Percentiles rank a stretch among this genome's conserved stretches.
These are phyloP conservation scores for Columba guinea DNA, from an alignment of 2,797 vertebrate species.

Conservation along the genomic window DNA sequence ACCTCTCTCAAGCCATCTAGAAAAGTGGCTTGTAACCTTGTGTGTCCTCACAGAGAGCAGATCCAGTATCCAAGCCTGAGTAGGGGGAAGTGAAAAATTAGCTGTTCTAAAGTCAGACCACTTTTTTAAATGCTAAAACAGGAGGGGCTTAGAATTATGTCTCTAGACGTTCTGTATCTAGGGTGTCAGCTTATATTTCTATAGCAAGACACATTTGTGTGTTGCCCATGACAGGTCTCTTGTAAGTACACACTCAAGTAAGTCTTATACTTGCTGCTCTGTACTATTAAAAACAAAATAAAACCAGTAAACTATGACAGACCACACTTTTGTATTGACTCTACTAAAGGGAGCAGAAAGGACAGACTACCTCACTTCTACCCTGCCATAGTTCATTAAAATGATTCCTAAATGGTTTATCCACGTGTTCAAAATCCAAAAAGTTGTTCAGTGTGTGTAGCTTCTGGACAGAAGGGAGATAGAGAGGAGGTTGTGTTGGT, in stretches of 20 bases:
- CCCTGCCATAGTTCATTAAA: not conserved
- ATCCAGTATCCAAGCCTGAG: not conserved
- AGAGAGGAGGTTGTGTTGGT: fast-evolving
- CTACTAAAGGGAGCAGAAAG: not conserved
- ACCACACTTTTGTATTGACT: not conserved
- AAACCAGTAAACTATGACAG: not conserved
- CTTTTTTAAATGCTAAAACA: not conserved
- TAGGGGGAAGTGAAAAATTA: not conserved
- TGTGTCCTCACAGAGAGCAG: not conserved
- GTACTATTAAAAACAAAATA: not conserved
- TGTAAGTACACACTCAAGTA: not conserved
- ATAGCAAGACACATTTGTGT: not conserved
- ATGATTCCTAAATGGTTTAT: not conserved
- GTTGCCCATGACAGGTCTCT: not conserved
- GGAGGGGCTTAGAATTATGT: not conserved
- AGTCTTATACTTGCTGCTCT: not conserved
- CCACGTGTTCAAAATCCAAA: not conserved
- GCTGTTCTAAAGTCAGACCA: not conserved
- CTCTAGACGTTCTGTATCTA: not conserved
- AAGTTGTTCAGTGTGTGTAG: fast-evolving
- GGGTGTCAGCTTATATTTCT: not conserved
- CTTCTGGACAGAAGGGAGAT: not conserved
- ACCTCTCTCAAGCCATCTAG: slow-evolving; percentile 22
- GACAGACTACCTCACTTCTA: not conserved
- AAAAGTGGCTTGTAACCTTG: not conserved